These are phyloP conservation scores for Frankliniella intonsa DNA, from an alignment of 2,888 invertebrate genomes.

Conservation along the genomic window DNA sequence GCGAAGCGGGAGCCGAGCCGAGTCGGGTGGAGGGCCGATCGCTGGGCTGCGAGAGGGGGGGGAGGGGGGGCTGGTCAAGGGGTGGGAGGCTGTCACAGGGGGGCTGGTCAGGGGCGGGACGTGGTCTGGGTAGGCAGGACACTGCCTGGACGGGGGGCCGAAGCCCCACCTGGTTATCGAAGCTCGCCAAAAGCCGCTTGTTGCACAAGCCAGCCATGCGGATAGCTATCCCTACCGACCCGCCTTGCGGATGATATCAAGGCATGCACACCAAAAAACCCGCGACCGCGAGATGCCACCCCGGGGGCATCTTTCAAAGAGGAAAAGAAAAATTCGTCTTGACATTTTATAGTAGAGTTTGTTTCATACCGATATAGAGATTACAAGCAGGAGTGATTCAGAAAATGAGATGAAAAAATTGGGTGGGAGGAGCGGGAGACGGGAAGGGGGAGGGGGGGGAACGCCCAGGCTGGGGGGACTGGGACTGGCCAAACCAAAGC, in stretches of 20 bases:
- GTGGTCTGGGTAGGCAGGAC: background rate
- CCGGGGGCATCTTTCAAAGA: too few species aligned
- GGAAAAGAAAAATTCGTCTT: background rate
- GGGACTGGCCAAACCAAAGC: constrained; percentile 10
- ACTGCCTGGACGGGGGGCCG: constrained; percentile 30
- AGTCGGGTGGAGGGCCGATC: constrained; percentile 16
- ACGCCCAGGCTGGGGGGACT: background rate
- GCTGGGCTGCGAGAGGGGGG: constrained; percentile 24
- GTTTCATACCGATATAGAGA: background rate
- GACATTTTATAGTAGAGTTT: background rate
- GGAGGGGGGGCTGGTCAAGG: background rate
- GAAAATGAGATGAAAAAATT: constrained; percentile 8
- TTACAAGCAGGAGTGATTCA: background rate
- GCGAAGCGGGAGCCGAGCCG: constrained; percentile 39
- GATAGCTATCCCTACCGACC: background rate
- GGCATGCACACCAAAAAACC: background rate
- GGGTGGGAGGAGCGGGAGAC: constrained; percentile 28
- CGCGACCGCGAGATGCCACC: too few species aligned
- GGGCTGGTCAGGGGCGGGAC: background rate
- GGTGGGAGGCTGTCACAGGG: background rate
- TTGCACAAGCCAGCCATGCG: background rate
- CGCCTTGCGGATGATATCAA: background rate
- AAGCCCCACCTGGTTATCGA: constrained; percentile 10
- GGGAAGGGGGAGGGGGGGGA: constrained; percentile 26
- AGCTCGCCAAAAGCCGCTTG: constrained; percentile 25